A percentile compares a stretch with the other conserved stretches of the same genome.
These are phyloP conservation scores for Ammodytes dubius DNA, from an alignment of 2,113 vertebrate genomes.

Conservation along the genomic window DNA sequence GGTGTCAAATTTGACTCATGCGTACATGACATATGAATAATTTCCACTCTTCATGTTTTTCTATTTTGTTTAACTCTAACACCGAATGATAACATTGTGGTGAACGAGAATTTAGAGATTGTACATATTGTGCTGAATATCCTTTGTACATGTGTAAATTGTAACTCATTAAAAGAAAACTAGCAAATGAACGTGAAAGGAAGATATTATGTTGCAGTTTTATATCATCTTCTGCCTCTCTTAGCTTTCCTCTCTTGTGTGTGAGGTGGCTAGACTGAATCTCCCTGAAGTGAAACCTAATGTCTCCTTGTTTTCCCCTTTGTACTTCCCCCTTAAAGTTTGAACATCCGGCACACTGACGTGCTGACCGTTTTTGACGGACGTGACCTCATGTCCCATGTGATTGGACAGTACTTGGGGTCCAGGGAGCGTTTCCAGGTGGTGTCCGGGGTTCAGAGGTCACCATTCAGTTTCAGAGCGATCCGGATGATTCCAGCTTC, in stretches of 20 bases:
- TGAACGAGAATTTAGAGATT: background rate
- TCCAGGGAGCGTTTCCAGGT: constrained; percentile 90
- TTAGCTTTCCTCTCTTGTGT: background rate
- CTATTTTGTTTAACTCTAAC: background rate
- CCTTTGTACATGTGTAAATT: background rate
- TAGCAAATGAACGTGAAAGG: background rate
- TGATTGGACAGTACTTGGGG: constrained; percentile 92
- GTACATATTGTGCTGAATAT: background rate
- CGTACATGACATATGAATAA: background rate
- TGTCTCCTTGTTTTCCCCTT: background rate
- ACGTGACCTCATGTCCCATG: constrained; percentile 88
- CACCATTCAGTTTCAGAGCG: constrained; percentile 94
- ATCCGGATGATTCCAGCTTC: constrained; percentile 88
- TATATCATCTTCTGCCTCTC: constrained; percentile 6
- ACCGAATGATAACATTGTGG: background rate
- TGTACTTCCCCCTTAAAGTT: constrained; percentile 75
- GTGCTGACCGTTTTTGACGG: constrained; percentile 92
- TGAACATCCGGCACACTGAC: constrained; percentile 92
- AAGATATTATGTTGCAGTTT: constrained; percentile 3
- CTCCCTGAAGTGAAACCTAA: constrained; percentile 8
- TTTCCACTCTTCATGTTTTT: background rate
- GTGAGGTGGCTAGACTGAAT: constrained; percentile 7
- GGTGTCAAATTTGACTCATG: background rate
- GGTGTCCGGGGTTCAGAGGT: constrained; percentile 91
- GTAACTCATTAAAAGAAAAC: constrained; percentile 2